Conservation (phyloP, 2,797 vertebrate species). For the Thamnophis elegans region DNA sequence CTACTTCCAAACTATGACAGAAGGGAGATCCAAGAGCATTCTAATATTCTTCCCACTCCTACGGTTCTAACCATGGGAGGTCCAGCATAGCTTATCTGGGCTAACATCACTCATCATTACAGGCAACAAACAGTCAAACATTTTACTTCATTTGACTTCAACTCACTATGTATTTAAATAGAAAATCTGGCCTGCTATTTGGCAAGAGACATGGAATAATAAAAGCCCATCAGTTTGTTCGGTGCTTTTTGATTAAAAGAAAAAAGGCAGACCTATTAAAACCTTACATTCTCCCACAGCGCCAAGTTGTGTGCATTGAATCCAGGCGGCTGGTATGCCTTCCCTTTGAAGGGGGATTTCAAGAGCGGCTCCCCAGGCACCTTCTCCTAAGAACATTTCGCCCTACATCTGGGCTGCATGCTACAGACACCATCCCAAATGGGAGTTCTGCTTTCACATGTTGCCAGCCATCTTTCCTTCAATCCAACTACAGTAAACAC, state of each 20-base stretch:
- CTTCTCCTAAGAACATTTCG: slow-evolving; percentile 35
- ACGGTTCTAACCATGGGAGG: not conserved
- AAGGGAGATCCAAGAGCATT: not conserved
- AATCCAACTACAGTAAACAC: slow-evolving; percentile 31
- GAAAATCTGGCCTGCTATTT: slow-evolving; percentile 12
- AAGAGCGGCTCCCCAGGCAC: slow-evolving; percentile 42
- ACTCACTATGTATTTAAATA: not conserved
- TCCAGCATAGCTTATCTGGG: not conserved
- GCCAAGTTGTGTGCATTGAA: slow-evolving; percentile 38
- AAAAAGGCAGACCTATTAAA: slow-evolving; percentile 40
- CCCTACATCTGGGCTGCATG: slow-evolving; percentile 49
- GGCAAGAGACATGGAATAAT: not conserved
- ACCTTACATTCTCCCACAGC: slow-evolving; percentile 23
- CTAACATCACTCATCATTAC: not conserved
- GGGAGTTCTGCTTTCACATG: slow-evolving; percentile 20
- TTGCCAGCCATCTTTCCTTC: slow-evolving; percentile 3
- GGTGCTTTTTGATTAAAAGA: slow-evolving; percentile 54
- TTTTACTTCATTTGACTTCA: not conserved
- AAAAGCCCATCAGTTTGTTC: slow-evolving; percentile 33
- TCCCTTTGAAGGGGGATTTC: slow-evolving; percentile 41
- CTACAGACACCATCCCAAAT: slow-evolving; percentile 35
- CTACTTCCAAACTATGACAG: not conserved
- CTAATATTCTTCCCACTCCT: not conserved
- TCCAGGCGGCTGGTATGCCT: slow-evolving; percentile 33
- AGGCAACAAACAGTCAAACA: not conserved